Conservation (phyloP, 1,140 invertebrate genomes). For the Holotrichia oblita region DNA sequence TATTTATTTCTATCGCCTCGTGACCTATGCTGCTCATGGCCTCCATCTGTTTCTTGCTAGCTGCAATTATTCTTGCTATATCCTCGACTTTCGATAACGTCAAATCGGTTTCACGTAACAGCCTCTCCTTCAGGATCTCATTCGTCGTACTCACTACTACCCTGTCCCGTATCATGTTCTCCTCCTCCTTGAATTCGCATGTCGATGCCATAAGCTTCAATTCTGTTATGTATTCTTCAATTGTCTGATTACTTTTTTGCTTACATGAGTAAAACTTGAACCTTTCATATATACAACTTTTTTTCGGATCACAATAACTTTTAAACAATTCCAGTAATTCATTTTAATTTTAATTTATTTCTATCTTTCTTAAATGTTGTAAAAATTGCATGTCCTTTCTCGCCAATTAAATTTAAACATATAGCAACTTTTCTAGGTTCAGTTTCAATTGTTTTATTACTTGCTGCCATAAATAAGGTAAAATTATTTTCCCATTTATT, state of each 20-base stretch:
- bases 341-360: background rate
- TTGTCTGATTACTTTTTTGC: background rate
- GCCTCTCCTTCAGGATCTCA: background rate
- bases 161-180: background rate
- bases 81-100: too few species aligned
- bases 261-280: background rate
- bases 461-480: background rate
- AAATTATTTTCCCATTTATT: too few species aligned
- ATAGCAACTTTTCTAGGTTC: background rate
- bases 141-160: background rate
- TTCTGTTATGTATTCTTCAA: background rate
- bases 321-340: background rate
- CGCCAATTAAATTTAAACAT: background rate
- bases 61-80: background rate
- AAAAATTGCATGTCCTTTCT: background rate
- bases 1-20: background rate
- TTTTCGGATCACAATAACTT: background rate
- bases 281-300: background rate
- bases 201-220: background rate
- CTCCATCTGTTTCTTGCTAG: constrained; percentile 11
- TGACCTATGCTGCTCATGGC: background rate
- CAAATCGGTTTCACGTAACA: too few species aligned
- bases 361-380: background rate
- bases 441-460: too few species aligned
- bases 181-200: background rate